Conservation (phyloP, 2,888 invertebrate species). For the Hypolimnas misippus region DNA sequence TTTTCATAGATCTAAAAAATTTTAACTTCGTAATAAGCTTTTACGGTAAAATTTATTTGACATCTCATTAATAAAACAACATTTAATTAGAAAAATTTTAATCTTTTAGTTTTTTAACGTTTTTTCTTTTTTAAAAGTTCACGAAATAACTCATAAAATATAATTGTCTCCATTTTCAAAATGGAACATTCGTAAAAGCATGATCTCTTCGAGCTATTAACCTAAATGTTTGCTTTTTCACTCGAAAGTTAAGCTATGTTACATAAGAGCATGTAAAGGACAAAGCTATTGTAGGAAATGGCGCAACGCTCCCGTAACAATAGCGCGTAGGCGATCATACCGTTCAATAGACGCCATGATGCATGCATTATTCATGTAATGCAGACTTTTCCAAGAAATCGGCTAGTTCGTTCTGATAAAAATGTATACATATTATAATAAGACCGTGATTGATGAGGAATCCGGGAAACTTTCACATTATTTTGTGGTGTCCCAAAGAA, state of each 20-base stretch:
- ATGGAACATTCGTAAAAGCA: conserved; percentile 13
- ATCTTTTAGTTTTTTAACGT: neutral
- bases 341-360: conserved; percentile 45
- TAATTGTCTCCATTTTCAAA: neutral
- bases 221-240: conserved; percentile 40
- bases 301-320: conserved; percentile 39
- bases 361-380: conserved; percentile 44
- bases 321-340: conserved; percentile 42
- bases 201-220: conserved; percentile 37
- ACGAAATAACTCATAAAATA: neutral
- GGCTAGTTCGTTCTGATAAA: conserved; percentile 25
- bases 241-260: conserved; percentile 36
- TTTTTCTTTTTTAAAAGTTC: too few species aligned
- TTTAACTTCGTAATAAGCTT: too few species aligned
- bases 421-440: conserved; percentile 21
- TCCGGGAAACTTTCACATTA: neutral
- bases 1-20: too few species aligned
- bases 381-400: conserved; percentile 39
- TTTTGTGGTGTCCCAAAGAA: neutral
- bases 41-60: too few species aligned
- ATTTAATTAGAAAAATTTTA: too few species aligned
- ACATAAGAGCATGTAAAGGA: conserved; percentile 39
- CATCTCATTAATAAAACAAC: too few species aligned
- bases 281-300: conserved; percentile 42
- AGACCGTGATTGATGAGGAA: conserved; percentile 17